Percentiles rank a stretch among this genome's conserved stretches.
phyloP scores from a whole-genome alignment of 2,113 vertebrate species.

The Chaenogobius annularis region DNA sequence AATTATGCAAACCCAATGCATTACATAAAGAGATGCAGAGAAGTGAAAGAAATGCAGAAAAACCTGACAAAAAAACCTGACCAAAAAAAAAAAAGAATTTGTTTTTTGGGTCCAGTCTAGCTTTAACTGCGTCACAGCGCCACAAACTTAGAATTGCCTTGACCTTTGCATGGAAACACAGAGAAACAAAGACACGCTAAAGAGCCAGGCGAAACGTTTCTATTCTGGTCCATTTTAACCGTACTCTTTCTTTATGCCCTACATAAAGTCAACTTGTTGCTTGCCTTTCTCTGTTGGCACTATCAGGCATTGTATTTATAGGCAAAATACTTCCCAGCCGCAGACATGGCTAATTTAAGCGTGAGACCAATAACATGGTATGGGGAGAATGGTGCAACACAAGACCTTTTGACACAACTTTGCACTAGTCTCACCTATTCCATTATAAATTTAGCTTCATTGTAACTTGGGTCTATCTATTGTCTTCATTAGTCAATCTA shows the following conservation, averaged over 20 bases:
- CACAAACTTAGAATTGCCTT: too few relatives aligned
- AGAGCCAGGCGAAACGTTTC: too few relatives aligned
- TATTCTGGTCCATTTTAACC: too few relatives aligned
- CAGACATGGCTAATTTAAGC: slow-evolving; percentile 57
- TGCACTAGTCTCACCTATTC: background rate
- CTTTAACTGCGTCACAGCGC: too few relatives aligned
- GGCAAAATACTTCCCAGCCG: slow-evolving; percentile 38
- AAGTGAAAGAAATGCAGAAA: too few relatives aligned
- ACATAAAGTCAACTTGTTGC: background rate
- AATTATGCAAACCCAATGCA: too few relatives aligned
- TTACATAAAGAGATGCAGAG: too few relatives aligned
- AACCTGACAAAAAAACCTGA: too few relatives aligned
- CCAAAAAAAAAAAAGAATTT: too few relatives aligned
- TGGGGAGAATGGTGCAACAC: background rate
- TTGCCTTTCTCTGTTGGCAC: slow-evolving; percentile 10
- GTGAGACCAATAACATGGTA: slow-evolving; percentile 30
- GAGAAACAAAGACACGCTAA: too few relatives aligned
- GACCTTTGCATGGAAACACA: too few relatives aligned
- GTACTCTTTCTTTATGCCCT: background rate
- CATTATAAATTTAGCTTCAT: background rate
- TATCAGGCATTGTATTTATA: slow-evolving; percentile 59
- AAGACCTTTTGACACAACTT: slow-evolving; percentile 12
- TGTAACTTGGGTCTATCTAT: slow-evolving; percentile 4
- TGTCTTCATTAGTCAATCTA: slow-evolving; percentile 10
- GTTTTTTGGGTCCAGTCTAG: too few relatives aligned